Evolutionary conservation across 2,888 invertebrate genomes (phyloP), one percentile per base, ranked within the genome.

Genomic region (Bruchidius siliquastri): DNA sequence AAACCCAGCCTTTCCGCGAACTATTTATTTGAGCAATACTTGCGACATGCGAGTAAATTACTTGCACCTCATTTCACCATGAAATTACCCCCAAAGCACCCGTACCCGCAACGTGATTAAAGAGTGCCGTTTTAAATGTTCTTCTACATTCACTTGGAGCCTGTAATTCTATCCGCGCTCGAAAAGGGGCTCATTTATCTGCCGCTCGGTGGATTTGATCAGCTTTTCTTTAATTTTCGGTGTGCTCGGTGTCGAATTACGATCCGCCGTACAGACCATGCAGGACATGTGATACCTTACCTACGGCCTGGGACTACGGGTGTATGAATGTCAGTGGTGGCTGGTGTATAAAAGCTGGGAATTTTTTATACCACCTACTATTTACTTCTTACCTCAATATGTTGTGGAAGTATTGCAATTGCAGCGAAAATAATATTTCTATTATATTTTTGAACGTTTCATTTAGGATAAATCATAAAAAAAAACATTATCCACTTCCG

Each of bases 171-270:
- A 82, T 79, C 80, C 76, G 71, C 3, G 69, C 73, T 74, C 74
- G 72, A 76, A 71, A 75, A 78, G 77, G 80, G 80, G 79, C 79
- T 81, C 84, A 81, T 79, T 81, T 84, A 82, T 84, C 85, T 84
- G 85, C 84, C 82, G 49, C 18, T 49, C 85, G 83, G 83, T 85
- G 83, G 85, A 85, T 85, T 85, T 85, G 85, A 85, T 85, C 85
- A 85, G 85, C 85, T 85, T 85, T 85, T 84, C 85, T 84, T 84
- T 82, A 84, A 85, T 85, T 85, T 84, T 83, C 80, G 80, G 81
- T 83, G 82, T 82, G 80, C 80, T 76, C 76, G 76, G 77, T 76
- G 77, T 83, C 82, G 74, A 81, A 81, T 83, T 83, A 81, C 83
- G 73, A 72, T 32, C 72, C 77, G 71, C 76, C 77, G 77, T 80